Conservation (phyloP, 2,113 vertebrate species). For the Etia nguti region DNA sequence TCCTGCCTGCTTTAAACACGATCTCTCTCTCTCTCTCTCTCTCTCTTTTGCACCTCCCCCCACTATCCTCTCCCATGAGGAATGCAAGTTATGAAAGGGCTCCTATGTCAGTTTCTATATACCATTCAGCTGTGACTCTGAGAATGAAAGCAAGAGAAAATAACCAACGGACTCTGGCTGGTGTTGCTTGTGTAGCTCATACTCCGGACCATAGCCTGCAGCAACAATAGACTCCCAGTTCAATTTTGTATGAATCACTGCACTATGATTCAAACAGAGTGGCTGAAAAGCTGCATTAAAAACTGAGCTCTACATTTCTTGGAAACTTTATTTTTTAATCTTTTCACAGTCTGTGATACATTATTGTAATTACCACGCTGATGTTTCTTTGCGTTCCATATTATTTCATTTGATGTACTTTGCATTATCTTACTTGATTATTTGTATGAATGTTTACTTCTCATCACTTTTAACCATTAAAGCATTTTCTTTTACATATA, state of each 20-base stretch:
- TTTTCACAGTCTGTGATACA: neutral
- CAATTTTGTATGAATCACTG: constrained; percentile 16
- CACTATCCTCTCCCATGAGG: constrained; percentile 43
- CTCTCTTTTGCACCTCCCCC: constrained; percentile 53
- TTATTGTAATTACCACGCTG: neutral
- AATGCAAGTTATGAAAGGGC: constrained; percentile 66
- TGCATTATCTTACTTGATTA: neutral
- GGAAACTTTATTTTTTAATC: neutral
- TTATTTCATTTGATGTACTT: neutral
- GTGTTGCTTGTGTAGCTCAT: constrained; percentile 47
- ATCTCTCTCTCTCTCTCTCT: neutral
- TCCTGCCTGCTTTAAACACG: neutral
- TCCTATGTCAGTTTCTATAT: constrained; percentile 58
- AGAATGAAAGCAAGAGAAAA: constrained; percentile 13
- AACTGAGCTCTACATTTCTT: neutral
- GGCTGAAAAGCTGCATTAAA: neutral
- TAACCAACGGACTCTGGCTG: neutral
- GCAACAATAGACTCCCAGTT: constrained; percentile 41
- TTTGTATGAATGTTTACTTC: neutral
- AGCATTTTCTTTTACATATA: neutral
- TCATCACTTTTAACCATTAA: neutral
- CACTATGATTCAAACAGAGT: neutral
- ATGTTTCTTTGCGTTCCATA: neutral
- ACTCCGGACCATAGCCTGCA: constrained; percentile 16
- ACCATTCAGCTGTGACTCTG: constrained; percentile 59